These are phyloP conservation scores for Amiota mariae DNA, from an alignment of 2,888 invertebrate species.

Conservation along the genomic window DNA sequence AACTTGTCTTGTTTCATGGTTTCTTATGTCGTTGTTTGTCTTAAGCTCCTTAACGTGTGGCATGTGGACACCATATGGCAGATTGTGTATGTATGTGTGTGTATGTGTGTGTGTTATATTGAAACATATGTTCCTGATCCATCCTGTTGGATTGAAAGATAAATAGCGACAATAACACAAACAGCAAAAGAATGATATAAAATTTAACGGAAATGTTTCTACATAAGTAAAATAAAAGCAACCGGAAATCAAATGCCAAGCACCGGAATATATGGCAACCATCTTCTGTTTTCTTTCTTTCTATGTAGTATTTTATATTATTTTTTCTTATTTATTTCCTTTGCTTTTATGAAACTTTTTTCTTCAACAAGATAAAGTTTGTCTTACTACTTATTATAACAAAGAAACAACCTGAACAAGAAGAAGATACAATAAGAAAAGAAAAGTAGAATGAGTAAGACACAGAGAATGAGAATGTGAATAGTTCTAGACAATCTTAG, in stretches of 20 bases:
- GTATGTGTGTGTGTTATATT: too few relatives aligned
- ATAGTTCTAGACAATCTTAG: background rate
- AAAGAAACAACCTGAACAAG: too few relatives aligned
- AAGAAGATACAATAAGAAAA: too few relatives aligned
- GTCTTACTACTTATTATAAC: background rate
- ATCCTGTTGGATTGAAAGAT: background rate
- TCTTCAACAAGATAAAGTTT: background rate
- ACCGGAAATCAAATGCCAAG: conserved; percentile 6
- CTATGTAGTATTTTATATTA: background rate
- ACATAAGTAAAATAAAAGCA: conserved; percentile 4
- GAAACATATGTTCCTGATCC: conserved; percentile 2
- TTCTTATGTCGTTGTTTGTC: background rate
- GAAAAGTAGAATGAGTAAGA: background rate
- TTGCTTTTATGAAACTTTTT: background rate
- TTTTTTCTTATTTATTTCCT: background rate
- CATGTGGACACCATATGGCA: background rate
- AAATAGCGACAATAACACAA: background rate
- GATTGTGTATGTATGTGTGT: background rate
- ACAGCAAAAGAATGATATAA: background rate
- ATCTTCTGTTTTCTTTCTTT: background rate
- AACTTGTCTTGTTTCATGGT: background rate
- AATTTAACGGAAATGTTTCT: background rate
- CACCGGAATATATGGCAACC: background rate
- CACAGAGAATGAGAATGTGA: background rate
- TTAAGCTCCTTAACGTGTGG: background rate